Conservation (phyloP, 2,113 vertebrate species). For the Otis tarda region DNA sequence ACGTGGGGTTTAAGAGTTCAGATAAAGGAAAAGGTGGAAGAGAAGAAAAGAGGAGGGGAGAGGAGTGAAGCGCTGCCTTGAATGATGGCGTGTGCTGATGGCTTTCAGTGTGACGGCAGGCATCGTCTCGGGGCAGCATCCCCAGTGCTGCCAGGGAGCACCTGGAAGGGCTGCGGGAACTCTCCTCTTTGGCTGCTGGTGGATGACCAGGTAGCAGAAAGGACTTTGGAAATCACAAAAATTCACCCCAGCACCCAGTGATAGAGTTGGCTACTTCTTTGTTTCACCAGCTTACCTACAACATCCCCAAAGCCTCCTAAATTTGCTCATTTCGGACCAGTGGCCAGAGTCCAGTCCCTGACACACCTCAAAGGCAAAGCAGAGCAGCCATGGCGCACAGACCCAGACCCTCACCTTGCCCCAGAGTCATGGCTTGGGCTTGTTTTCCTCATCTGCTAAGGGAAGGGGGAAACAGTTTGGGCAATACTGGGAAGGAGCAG, state of each 20-base stretch:
- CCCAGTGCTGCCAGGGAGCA: background rate
- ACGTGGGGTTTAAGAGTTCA: conserved; percentile 30
- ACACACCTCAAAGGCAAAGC: background rate
- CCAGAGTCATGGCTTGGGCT: background rate
- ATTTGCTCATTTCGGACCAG: background rate
- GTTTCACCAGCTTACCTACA: background rate
- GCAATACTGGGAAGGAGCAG: background rate
- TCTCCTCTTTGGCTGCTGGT: background rate
- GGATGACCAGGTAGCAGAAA: background rate
- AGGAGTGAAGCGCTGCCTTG: background rate
- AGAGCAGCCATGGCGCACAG: background rate
- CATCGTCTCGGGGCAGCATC: background rate
- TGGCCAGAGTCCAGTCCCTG: background rate
- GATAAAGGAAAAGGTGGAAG: conserved; percentile 21
- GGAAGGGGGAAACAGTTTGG: background rate
- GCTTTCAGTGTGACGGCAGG: fast-evolving
- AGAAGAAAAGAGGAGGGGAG: background rate
- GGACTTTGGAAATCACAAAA: background rate
- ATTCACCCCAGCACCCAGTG: background rate
- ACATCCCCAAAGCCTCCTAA: background rate
- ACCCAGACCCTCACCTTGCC: background rate
- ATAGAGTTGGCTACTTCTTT: too few relatives aligned
- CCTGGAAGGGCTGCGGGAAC: background rate
- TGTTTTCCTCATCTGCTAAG: background rate
- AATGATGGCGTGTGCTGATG: fast-evolving